A percentile compares a stretch with the other conserved stretches of the same genome.
These are phyloP conservation scores for Yponomeuta sedellus DNA, from an alignment of 2,888 invertebrate genomes.

Conservation along the genomic window DNA sequence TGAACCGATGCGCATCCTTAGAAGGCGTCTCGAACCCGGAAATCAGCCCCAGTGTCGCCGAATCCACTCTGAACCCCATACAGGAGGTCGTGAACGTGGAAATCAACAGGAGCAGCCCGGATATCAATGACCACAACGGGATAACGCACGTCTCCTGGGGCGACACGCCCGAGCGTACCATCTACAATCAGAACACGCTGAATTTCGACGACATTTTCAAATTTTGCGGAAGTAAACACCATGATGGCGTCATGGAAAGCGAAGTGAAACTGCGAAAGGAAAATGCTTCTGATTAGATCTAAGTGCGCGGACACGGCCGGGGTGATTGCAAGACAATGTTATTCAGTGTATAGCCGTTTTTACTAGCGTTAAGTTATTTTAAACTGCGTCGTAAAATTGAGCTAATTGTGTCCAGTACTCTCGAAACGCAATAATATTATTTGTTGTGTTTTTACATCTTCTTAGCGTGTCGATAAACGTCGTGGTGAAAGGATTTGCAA, in stretches of 20 bases:
- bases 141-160: conserved; percentile 63
- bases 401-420: too few species aligned
- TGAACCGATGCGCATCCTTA: conserved; percentile 56
- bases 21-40: conserved; percentile 57
- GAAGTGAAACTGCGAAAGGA: conserved; percentile 3
- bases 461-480: too few species aligned
- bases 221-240: conserved; percentile 37
- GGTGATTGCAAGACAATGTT: background rate
- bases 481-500: too few species aligned
- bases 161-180: conserved; percentile 55
- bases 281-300: background rate
- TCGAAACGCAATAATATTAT: too few species aligned
- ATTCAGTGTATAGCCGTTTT: background rate
- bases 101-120: conserved; percentile 21
- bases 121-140: conserved; percentile 25
- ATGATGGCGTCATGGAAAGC: conserved; percentile 28
- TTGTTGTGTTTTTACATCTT: too few species aligned
- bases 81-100: conserved; percentile 41
- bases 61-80: conserved; percentile 47
- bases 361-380: background rate
- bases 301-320: background rate
- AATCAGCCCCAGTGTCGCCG: conserved; percentile 40
- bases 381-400: too few species aligned
- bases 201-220: conserved; percentile 64
- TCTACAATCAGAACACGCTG: conserved; percentile 67